Percentiles rank a stretch among this genome's conserved stretches.
phyloP scores from a whole-genome alignment of 2,113 vertebrate genomes.

The Mesitornis unicolor region DNA sequence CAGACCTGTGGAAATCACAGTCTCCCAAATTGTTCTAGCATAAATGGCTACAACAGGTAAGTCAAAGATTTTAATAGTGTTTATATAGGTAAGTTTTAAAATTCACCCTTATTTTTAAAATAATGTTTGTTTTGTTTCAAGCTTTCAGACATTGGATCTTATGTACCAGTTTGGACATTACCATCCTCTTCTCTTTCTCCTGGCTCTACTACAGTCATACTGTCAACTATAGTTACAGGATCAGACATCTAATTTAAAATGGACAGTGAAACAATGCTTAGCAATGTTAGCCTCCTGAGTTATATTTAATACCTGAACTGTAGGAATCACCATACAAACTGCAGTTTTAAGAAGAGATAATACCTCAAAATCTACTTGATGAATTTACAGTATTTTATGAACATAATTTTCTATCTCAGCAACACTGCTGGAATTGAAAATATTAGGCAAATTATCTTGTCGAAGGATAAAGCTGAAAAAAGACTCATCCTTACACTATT shows the following conservation, averaged over 20 bases:
- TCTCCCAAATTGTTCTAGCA: neutral
- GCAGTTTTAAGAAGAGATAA: neutral
- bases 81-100: neutral
- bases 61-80: neutral
- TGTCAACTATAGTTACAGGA: neutral
- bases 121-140: neutral
- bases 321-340: neutral
- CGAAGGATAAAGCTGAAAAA: neutral
- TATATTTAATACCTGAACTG: neutral
- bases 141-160: neutral
- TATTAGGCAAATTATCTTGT: neutral
- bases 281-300: neutral
- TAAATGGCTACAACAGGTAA: neutral
- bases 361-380: neutral
- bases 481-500: neutral
- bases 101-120: neutral
- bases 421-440: neutral
- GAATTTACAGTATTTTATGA: neutral
- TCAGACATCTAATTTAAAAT: neutral
- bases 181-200: neutral
- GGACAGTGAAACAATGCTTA: neutral
- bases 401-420: neutral
- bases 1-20: rapidly evolving
- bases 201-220: neutral
- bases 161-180: neutral